Percentiles rank a stretch among this genome's conserved stretches.
Evolutionary conservation across 1,140 invertebrate genomes (phyloP).

Genomic region (Phymorhynchus buccinoides): DNA sequence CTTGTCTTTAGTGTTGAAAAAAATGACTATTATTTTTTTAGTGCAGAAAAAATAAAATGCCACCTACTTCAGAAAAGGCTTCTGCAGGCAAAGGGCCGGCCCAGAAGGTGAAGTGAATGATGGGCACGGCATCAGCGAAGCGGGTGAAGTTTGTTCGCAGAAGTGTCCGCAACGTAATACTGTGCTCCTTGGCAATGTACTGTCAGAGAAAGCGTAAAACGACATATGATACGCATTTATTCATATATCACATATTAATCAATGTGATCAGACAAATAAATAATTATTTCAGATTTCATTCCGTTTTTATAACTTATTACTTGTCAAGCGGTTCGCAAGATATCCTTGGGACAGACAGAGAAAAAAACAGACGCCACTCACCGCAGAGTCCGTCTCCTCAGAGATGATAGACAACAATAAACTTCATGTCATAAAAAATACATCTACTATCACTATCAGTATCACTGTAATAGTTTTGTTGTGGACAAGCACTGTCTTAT

Average conservation of each 20-base stretch:
- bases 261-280: neutral
- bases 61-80: neutral
- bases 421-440: too few species aligned
- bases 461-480: too few species aligned
- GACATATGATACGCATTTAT: neutral
- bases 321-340: neutral
- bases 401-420: too few species aligned
- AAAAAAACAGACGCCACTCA: neutral
- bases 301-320: neutral
- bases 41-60: neutral
- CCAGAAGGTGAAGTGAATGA: slow-evolving; percentile 50
- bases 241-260: neutral
- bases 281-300: neutral
- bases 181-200: slow-evolving; percentile 33
- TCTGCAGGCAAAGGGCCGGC: slow-evolving; percentile 34
- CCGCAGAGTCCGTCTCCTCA: too few species aligned
- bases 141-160: slow-evolving; percentile 55
- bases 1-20: neutral
- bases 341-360: neutral
- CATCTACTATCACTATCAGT: too few species aligned
- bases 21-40: neutral
- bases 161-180: slow-evolving; percentile 51
- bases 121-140: slow-evolving; percentile 38
- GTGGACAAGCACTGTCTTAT: too few species aligned
- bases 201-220: slow-evolving; percentile 15